These are phyloP conservation scores for Dioctria linearis DNA, from an alignment of 2,888 invertebrate genomes.

Conservation along the genomic window DNA sequence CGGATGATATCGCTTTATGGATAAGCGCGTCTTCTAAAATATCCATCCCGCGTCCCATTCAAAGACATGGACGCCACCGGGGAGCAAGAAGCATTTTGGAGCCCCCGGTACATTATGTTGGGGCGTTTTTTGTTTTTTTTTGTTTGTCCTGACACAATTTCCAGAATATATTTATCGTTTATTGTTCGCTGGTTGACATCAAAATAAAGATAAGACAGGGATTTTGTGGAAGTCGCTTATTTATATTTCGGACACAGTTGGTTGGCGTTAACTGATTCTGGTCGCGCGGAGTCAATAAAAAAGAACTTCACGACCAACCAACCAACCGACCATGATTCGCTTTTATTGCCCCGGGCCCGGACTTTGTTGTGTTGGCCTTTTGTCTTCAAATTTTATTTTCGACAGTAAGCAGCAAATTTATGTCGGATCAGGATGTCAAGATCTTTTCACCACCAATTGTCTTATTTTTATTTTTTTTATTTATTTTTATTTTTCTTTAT, in stretches of 20 bases:
- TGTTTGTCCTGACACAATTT: slow-evolving; percentile 42
- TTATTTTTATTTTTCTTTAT: too few species aligned
- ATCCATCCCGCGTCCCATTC: neutral
- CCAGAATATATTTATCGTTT: slow-evolving; percentile 64
- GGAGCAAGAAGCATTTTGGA: slow-evolving; percentile 14
- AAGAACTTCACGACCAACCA: neutral
- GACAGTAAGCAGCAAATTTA: slow-evolving; percentile 49
- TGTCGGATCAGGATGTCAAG: slow-evolving; percentile 49
- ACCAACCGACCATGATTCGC: neutral
- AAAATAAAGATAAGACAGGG: slow-evolving; percentile 63
- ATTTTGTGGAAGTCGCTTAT: slow-evolving; percentile 29
- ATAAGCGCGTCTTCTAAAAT: slow-evolving; percentile 14
- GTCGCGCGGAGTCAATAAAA: slow-evolving; percentile 38
- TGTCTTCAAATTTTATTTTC: slow-evolving; percentile 45
- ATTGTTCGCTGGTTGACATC: slow-evolving; percentile 64
- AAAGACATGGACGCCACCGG: neutral
- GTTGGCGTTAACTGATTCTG: slow-evolving; percentile 52
- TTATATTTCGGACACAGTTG: slow-evolving; percentile 39
- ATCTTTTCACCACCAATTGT: slow-evolving; percentile 39
- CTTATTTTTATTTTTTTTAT: neutral
- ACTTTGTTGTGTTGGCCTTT: neutral
- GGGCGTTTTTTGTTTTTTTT: slow-evolving; percentile 36
- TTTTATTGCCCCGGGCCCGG: slow-evolving; percentile 1
- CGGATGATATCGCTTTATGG: slow-evolving; percentile 28
- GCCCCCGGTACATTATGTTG: slow-evolving; percentile 24